Conservation (phyloP, 2,797 vertebrate species). For the Aselliscus stoliczkanus region DNA sequence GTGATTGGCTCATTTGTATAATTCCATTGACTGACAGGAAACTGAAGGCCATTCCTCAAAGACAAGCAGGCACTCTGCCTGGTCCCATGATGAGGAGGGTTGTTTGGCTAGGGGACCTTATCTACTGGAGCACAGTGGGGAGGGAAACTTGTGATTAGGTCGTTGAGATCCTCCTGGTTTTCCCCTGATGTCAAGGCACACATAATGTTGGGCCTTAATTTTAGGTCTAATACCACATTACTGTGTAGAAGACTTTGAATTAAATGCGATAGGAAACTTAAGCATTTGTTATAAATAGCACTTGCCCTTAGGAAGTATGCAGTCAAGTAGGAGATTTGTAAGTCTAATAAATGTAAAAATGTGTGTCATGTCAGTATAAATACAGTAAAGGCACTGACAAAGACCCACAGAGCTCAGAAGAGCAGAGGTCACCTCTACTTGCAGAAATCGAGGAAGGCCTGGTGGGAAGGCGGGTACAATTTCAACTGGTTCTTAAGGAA, state of each 20-base stretch:
- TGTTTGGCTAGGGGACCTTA: not conserved
- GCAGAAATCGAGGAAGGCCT: not conserved
- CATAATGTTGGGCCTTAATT: not conserved
- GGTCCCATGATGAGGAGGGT: not conserved
- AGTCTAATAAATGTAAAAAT: constrained; percentile 34
- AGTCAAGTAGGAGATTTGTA: constrained; percentile 28
- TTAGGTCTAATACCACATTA: not conserved
- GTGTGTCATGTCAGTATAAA: not conserved
- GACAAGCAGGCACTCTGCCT: not conserved
- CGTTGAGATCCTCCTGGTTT: not conserved
- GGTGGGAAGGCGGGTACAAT: not conserved
- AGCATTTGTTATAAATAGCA: constrained; percentile 26
- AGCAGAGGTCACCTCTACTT: not conserved
- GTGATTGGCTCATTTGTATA: not conserved
- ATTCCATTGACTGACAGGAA: not conserved
- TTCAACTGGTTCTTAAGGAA: not conserved
- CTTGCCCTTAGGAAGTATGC: constrained; percentile 31
- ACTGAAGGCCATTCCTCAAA: not conserved
- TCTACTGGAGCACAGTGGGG: not conserved
- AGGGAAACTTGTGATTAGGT: not conserved
- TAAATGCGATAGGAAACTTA: not conserved
- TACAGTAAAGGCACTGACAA: not conserved
- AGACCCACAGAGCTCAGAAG: not conserved
- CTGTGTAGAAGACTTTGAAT: not conserved
- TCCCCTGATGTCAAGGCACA: not conserved